Percentiles rank a stretch among this genome's conserved stretches.
Conservation (phyloP, 92 coral and sea anemone species). For the Paramuricea clavata region DNA sequence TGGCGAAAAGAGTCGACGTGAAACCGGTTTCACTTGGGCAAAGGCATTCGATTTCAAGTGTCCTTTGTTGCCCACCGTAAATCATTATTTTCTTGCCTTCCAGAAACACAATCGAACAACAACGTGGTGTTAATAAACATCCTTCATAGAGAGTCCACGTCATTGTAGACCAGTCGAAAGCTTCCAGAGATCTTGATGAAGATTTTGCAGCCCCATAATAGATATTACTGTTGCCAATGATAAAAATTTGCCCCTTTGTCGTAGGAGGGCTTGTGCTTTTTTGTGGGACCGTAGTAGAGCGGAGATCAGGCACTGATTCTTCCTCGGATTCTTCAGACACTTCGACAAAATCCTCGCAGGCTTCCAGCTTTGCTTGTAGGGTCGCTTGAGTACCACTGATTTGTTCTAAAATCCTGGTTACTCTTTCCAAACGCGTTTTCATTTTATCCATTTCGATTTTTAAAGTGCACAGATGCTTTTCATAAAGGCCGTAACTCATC, state of each 20-base stretch:
- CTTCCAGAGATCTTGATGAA: not conserved
- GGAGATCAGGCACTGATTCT: not conserved
- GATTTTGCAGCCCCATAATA: too few species aligned
- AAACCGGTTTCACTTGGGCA: not conserved
- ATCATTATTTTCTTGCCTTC: not conserved
- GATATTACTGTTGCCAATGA: not conserved
- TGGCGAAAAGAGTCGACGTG: not conserved
- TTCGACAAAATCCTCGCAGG: too few species aligned
- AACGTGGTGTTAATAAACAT: not conserved
- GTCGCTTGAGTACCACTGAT: not conserved
- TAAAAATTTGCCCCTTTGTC: too few species aligned
- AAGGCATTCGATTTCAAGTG: not conserved
- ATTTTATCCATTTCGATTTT: conserved; percentile 4
- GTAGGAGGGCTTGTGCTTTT: too few species aligned
- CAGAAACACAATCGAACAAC: not conserved
- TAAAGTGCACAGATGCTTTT: not conserved
- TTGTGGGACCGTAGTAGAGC: not conserved
- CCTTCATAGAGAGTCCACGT: conserved; percentile 25
- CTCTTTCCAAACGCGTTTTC: not conserved
- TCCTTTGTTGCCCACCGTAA: conserved; percentile 1
- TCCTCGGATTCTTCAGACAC: not conserved
- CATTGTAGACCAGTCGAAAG: conserved; percentile 24
- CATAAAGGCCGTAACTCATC: not conserved
- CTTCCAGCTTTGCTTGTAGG: not conserved
- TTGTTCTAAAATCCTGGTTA: not conserved